Conservation (phyloP, 2,797 vertebrate species). For the Coilia nasus region DNA sequence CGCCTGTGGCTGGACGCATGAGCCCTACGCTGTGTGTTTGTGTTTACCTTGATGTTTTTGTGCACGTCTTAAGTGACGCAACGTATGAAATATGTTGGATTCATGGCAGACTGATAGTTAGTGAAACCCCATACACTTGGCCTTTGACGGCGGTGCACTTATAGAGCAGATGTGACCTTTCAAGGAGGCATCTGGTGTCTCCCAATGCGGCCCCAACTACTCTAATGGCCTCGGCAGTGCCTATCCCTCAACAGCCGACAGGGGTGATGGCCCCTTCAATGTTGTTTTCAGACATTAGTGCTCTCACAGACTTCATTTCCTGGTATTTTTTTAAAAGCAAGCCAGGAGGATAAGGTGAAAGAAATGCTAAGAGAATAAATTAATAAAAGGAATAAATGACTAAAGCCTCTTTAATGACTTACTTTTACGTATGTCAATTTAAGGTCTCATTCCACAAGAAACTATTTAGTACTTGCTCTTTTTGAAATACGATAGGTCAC, state of each 20-base stretch:
- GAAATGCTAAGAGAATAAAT: neutral
- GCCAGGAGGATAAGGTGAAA: neutral
- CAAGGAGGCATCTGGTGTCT: constrained; percentile 20
- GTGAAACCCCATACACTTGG: neutral
- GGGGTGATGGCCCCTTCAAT: neutral
- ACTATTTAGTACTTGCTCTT: too few species aligned
- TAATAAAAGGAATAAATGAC: too few species aligned
- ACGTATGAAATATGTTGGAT: constrained; percentile 1
- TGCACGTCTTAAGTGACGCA: neutral
- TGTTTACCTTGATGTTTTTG: neutral
- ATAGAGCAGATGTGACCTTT: constrained; percentile 21
- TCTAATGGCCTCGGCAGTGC: neutral
- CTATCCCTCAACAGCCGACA: neutral
- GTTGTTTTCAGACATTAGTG: neutral
- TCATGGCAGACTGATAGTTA: neutral
- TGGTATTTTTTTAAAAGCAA: neutral
- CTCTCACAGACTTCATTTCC: neutral
- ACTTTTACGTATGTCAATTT: too few species aligned
- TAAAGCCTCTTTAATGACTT: too few species aligned
- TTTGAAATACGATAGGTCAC: too few species aligned
- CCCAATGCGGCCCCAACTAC: neutral
- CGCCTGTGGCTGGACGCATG: neutral
- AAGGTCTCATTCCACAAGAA: too few species aligned
- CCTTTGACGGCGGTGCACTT: neutral
- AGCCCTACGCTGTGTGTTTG: neutral